Conservation (phyloP, 1,140 invertebrate species). For the Samia ricini region DNA sequence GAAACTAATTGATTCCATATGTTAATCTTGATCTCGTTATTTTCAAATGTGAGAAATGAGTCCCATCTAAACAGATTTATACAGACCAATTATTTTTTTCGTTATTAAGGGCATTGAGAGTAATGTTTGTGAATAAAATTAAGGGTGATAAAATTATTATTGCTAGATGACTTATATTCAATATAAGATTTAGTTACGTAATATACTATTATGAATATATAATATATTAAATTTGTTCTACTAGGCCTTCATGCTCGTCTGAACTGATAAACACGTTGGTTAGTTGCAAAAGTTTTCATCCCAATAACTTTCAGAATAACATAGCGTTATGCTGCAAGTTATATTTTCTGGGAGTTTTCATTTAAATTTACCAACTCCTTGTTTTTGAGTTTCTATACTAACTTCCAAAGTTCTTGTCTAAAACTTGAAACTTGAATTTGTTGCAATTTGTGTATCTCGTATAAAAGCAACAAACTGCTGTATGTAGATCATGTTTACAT, state of each 20-base stretch:
- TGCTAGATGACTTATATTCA: not conserved
- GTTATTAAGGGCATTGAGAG: not conserved
- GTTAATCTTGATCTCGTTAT: not conserved
- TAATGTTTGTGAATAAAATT: no score
- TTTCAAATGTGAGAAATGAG: not conserved
- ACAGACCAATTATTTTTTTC: not conserved
- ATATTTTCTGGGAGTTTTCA: no score
- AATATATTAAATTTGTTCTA: no score
- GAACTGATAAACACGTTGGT: no score
- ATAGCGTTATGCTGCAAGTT: no score
- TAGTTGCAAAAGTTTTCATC: not conserved
- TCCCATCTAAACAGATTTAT: not conserved
- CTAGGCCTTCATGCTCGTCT: no score
- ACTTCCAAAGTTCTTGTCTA: not conserved
- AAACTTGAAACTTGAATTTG: not conserved
- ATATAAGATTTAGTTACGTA: no score
- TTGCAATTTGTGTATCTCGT: not conserved
- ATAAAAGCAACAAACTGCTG: not conserved
- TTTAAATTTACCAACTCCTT: not conserved
- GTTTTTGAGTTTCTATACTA: not conserved
- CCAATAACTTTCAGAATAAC: not conserved
- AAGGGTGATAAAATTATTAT: not conserved
- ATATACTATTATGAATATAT: no score
- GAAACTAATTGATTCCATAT: not conserved
- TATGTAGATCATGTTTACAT: conserved; percentile 43